Evolutionary conservation across 2,113 vertebrate species (phyloP).

Genomic region (Amblyornis subalaris): DNA sequence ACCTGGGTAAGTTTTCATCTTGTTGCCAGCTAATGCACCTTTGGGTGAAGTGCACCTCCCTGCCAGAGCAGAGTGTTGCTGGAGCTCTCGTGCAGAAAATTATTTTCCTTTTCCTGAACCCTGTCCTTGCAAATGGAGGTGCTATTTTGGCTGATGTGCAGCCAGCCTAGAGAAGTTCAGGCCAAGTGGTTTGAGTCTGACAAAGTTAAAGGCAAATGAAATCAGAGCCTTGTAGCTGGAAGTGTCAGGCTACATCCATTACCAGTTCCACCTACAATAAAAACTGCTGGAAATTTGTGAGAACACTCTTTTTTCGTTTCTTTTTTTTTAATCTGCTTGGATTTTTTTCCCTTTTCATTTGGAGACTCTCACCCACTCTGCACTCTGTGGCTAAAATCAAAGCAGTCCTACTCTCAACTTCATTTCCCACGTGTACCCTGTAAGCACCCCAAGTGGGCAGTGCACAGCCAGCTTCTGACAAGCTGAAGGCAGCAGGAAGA

Average conservation of each 20-base stretch:
- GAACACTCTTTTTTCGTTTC: neutral
- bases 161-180: neutral
- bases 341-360: neutral
- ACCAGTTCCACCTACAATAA: neutral
- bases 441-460: neutral
- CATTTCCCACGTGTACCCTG: neutral
- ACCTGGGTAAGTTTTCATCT: neutral
- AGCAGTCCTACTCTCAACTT: neutral
- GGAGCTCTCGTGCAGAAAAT: neutral
- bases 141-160: neutral
- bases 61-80: neutral
- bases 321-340: neutral
- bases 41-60: neutral
- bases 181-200: neutral
- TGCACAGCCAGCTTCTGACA: neutral
- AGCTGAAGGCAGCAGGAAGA: neutral
- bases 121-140: neutral
- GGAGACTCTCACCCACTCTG: neutral
- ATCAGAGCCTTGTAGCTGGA: neutral
- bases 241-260: neutral
- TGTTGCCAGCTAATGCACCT: neutral
- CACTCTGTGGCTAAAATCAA: neutral
- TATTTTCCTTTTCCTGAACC: neutral
- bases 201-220: neutral
- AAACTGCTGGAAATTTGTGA: neutral